Base-by-base conservation (phyloP, 2,888 invertebrate genomes). In the Sesia apiformis region DNA sequence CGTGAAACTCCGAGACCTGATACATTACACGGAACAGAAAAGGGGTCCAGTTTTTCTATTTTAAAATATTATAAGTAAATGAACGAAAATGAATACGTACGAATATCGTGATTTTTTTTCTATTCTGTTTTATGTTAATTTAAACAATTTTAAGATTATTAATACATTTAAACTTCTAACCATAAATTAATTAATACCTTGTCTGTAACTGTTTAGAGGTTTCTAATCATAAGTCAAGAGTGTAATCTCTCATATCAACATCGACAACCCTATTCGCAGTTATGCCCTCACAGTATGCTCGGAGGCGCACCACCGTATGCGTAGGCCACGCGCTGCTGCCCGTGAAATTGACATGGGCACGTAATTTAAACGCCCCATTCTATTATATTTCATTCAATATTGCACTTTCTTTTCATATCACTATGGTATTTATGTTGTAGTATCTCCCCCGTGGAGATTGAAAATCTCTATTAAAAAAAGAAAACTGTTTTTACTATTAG, bases 311-410 rank as follows among this genome's bases (percentile, higher is more conserved):
- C 52, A 4, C 46, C 46, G 46, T 46, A 46, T 46, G 46, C 46
- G 8, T 46, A 46, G 46, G n/a, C 8, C 46, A 46, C 46, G 46
- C 46, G 50, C 53, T 55, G 50, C 51, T 55, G 40, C 42, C 56
- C 62, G 58, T 64, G 64, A 64, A 64, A 64, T 64, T 63, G 62
- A 62, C 63, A 62, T 52, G 57, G 53, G 57, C 55, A 53, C 39
- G 55, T 57, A 56, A 56, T 58, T 58, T 57, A 53, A 54, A 49
- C 52, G 51, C 6, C 50, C 51, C 53, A 55, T 55, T 55, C 52
- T 52, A 23, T 23, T 53, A 52, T 52, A 55, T 55, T 52, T 51
- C 56, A 54, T 57, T 59, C 56, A 55, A 59, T 56, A 56, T 55
- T 43, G 23, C 23, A 23, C 23, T 23, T 23, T 23, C 23, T 23